phyloP scores from a whole-genome alignment of 92 coral and sea anemone genomes.

The Epizoanthus illoricatus region DNA sequence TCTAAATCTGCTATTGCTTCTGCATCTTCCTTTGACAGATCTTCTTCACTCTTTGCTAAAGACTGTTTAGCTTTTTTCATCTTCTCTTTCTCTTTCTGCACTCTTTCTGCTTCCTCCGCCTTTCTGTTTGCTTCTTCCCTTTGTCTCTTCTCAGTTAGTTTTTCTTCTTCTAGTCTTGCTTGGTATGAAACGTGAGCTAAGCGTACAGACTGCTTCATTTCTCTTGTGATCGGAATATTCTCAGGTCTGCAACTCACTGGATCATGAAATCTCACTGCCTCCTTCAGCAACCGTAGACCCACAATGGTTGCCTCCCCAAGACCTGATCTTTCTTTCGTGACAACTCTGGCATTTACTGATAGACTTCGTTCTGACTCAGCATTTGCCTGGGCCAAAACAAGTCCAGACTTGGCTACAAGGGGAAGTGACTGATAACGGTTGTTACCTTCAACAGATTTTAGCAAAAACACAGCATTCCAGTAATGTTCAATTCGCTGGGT shows the following conservation, averaged over 20 bases:
- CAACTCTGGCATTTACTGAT: conserved; percentile 53
- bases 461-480: conserved; percentile 54
- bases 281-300: conserved; percentile 49
- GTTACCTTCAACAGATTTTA: conserved; percentile 51
- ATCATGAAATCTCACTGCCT: conserved; percentile 50
- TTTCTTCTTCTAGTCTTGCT: conserved; percentile 41
- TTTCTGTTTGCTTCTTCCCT: conserved; percentile 39
- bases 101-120: conserved; percentile 24
- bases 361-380: conserved; percentile 56
- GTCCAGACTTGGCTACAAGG: conserved; percentile 51
- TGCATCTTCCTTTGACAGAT: conserved; percentile 7
- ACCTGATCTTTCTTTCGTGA: conserved; percentile 48
- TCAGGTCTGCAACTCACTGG: conserved; percentile 56
- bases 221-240: conserved; percentile 47
- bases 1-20: conserved; percentile 40
- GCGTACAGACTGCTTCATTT: conserved; percentile 38
- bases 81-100: conserved; percentile 47
- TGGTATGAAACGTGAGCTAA: conserved; percentile 49
- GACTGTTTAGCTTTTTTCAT: conserved; percentile 44
- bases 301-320: conserved; percentile 44
- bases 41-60: conserved; percentile 8
- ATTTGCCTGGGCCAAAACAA: conserved; percentile 57
- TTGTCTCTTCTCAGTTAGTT: conserved; percentile 14
- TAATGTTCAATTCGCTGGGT: conserved; percentile 49
- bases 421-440: conserved; percentile 40